phyloP scores from a whole-genome alignment of 64 coral and sea anemone species.

The Montipora cactus region DNA sequence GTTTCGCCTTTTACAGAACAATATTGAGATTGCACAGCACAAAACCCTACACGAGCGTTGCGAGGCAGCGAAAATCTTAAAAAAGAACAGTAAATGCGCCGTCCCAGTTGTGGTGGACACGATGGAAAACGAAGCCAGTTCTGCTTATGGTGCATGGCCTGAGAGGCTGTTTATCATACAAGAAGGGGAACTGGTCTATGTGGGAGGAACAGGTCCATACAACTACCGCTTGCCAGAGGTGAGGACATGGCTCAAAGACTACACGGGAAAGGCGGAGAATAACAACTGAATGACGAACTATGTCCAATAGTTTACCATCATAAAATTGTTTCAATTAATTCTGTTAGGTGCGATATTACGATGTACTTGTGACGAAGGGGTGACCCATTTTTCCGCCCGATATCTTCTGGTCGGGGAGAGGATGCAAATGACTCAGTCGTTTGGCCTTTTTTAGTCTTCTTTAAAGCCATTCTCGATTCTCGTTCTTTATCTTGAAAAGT shows the following conservation, averaged over 20 bases:
- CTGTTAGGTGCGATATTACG: too few relatives aligned
- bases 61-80: slow-evolving; percentile 55
- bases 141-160: slow-evolving; percentile 50
- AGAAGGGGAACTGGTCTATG: slow-evolving; percentile 17
- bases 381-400: too few relatives aligned
- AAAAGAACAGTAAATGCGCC: background rate
- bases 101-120: slow-evolving; percentile 60
- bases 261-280: background rate
- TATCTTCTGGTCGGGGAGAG: too few relatives aligned
- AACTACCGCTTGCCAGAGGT: slow-evolving; percentile 31
- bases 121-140: slow-evolving; percentile 41
- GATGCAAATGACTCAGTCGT: too few relatives aligned
- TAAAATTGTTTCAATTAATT: background rate
- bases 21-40: slow-evolving; percentile 62
- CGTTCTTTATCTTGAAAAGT: background rate
- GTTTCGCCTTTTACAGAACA: slow-evolving; percentile 20
- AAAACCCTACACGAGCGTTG: slow-evolving; percentile 58
- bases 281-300: background rate
- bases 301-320: background rate
- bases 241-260: slow-evolving; percentile 45
- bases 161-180: slow-evolving; percentile 69
- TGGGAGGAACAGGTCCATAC: slow-evolving; percentile 53
- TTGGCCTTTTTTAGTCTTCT: background rate
- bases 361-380: too few relatives aligned
- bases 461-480: background rate